Evolutionary conservation across 2,113 vertebrate genomes (phyloP).

Genomic region (Bucco capensis): DNA sequence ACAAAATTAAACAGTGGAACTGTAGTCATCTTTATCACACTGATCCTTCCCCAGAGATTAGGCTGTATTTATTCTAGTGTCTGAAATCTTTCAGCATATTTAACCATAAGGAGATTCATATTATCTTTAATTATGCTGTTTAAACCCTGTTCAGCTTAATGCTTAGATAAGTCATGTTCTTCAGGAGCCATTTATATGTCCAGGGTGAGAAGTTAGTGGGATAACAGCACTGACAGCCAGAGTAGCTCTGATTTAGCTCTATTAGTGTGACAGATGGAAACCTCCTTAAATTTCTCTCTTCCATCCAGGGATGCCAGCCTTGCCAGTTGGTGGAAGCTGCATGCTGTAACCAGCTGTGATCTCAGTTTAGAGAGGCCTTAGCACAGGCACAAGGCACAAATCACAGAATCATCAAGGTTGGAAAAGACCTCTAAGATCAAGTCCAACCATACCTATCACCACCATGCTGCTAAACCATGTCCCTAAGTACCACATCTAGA

Average conservation of each 20-base stretch:
- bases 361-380: not conserved
- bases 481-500: no score
- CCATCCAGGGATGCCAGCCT: not conserved
- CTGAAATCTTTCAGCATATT: slow-evolving; percentile 52
- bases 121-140: slow-evolving; percentile 58
- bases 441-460: no score
- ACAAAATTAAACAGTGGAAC: slow-evolving; percentile 43
- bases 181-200: slow-evolving; percentile 21
- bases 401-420: no score
- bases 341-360: not conserved
- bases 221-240: slow-evolving; percentile 21
- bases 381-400: not conserved
- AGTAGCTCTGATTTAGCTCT: slow-evolving; percentile 17
- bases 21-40: slow-evolving; percentile 45
- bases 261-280: slow-evolving; percentile 28
- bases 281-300: slow-evolving; percentile 33
- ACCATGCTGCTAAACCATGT: no score
- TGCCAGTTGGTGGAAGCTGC: not conserved
- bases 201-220: slow-evolving; percentile 20
- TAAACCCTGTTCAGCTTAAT: slow-evolving; percentile 36
- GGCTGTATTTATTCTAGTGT: slow-evolving; percentile 45
- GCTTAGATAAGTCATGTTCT: slow-evolving; percentile 22
- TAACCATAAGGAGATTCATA: slow-evolving; percentile 26
- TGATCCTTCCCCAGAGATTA: slow-evolving; percentile 54
- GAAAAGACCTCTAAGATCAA: no score